Percentiles rank a stretch among this genome's conserved stretches.
phyloP scores from a whole-genome alignment of 1,140 invertebrate genomes.

The Megathymus violae region DNA sequence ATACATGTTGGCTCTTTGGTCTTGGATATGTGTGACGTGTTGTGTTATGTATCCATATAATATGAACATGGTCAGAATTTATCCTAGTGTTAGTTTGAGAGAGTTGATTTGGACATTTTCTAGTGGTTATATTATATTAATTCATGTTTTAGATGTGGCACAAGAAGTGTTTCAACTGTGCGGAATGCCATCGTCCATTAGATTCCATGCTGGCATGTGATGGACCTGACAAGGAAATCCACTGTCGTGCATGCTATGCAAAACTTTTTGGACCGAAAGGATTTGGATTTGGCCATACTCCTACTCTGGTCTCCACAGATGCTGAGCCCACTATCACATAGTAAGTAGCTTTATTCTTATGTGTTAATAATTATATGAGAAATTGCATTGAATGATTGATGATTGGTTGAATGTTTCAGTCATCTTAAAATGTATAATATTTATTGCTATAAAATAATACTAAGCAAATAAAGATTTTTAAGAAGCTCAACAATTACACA shows the following conservation, averaged over 20 bases:
- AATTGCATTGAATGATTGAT: no score
- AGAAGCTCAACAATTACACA: no score
- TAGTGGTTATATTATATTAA: conserved; percentile 31
- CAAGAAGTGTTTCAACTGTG: conserved; percentile 96
- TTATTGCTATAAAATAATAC: no score
- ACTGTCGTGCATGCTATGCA: conserved; percentile 94
- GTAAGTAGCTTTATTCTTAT: conserved; percentile 82
- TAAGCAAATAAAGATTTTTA: no score
- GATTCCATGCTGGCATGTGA: conserved; percentile 96
- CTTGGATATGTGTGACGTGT: not conserved
- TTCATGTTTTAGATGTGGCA: conserved; percentile 94
- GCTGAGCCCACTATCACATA: conserved; percentile 88
- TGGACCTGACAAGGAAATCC: conserved; percentile 94
- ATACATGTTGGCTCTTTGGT: not conserved
- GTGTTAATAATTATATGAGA: conserved; percentile 14
- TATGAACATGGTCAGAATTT: no score
- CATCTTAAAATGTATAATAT: no score
- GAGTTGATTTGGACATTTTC: no score
- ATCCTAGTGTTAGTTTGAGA: not conserved
- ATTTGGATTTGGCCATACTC: conserved; percentile 94
- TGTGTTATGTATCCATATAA: not conserved
- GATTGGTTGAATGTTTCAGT: no score
- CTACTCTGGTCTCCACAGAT: conserved; percentile 91
- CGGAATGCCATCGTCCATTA: conserved; percentile 95
- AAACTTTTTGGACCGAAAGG: conserved; percentile 96